phyloP scores from a whole-genome alignment of 2,797 vertebrate genomes.

The Onychomys leucogaster region DNA sequence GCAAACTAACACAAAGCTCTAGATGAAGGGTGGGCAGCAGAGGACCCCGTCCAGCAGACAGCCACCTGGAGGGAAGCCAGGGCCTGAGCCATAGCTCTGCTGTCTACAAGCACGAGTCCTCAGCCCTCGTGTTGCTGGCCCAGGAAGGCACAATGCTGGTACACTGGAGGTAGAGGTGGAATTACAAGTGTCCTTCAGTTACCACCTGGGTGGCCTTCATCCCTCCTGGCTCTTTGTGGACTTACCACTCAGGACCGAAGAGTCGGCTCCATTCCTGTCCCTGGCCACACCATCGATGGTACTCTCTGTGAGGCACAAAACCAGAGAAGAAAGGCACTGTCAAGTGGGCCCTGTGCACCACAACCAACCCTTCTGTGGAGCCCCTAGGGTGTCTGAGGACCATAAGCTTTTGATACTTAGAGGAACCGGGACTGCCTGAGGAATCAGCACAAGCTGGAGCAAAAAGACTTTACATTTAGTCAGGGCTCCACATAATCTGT shows the following conservation, averaged over 20 bases:
- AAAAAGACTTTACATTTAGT: not conserved
- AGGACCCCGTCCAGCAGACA: not conserved
- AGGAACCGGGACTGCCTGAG: not conserved
- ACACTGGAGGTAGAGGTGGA: not conserved
- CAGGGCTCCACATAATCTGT: not conserved
- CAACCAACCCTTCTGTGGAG: not conserved
- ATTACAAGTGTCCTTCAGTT: not conserved
- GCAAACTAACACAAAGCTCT: constrained; percentile 67
- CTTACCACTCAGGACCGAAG: constrained; percentile 74
- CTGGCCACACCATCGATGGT: not conserved
- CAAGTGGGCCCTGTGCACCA: too few species aligned
- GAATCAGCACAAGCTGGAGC: not conserved
- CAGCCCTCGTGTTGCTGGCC: not conserved
- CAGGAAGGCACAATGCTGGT: too few species aligned
- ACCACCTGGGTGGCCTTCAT: not conserved
- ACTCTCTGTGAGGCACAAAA: constrained; percentile 64
- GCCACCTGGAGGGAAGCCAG: not conserved
- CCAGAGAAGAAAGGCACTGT: not conserved
- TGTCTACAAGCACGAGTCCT: not conserved
- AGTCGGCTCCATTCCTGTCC: constrained; percentile 9
- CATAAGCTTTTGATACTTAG: not conserved
- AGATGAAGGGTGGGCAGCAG: not conserved
- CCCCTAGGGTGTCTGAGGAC: not conserved
- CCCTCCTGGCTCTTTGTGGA: not conserved
- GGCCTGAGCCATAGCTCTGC: not conserved